These are phyloP conservation scores for Nymphalis c-album DNA, from an alignment of 2,888 invertebrate genomes.

Conservation along the genomic window DNA sequence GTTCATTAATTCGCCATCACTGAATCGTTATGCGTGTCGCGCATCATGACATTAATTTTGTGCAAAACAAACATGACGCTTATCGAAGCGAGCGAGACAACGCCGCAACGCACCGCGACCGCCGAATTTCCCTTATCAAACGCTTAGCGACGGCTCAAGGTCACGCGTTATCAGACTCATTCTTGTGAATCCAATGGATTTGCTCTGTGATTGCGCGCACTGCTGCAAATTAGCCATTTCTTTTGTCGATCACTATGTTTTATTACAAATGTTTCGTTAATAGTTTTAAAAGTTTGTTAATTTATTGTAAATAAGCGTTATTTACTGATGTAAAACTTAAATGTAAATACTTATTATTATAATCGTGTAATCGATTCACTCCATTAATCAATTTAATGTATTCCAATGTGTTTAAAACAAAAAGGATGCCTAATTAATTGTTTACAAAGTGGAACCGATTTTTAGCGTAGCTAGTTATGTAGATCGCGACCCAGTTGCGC, in stretches of 20 bases:
- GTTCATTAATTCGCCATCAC: slow-evolving; percentile 64
- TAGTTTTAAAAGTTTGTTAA: neutral
- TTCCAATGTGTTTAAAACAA: neutral
- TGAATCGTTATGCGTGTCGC: slow-evolving; percentile 53
- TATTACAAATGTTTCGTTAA: slow-evolving; percentile 3
- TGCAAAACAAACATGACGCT: slow-evolving; percentile 70
- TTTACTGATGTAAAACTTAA: no score
- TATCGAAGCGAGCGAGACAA: slow-evolving; percentile 57
- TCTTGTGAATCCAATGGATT: slow-evolving; percentile 62
- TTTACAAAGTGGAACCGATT: slow-evolving; percentile 64
- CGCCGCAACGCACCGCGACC: slow-evolving; percentile 46
- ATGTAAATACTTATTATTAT: no score
- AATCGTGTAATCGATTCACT: no score
- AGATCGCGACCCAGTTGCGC: slow-evolving; percentile 78
- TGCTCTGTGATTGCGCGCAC: slow-evolving; percentile 68
- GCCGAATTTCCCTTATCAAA: slow-evolving; percentile 77
- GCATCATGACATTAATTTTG: slow-evolving; percentile 64
- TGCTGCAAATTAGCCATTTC: slow-evolving; percentile 53
- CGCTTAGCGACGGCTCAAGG: slow-evolving; percentile 69
- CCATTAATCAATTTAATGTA: no score
- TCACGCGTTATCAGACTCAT: slow-evolving; percentile 68
- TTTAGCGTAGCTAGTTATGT: slow-evolving; percentile 66
- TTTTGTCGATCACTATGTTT: slow-evolving; percentile 10
- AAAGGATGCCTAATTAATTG: slow-evolving; percentile 43
- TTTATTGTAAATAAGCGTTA: no score